Base-by-base conservation (phyloP, 53 echinoderm and acorn worm species). In the Echinometra lucunter region DNA sequence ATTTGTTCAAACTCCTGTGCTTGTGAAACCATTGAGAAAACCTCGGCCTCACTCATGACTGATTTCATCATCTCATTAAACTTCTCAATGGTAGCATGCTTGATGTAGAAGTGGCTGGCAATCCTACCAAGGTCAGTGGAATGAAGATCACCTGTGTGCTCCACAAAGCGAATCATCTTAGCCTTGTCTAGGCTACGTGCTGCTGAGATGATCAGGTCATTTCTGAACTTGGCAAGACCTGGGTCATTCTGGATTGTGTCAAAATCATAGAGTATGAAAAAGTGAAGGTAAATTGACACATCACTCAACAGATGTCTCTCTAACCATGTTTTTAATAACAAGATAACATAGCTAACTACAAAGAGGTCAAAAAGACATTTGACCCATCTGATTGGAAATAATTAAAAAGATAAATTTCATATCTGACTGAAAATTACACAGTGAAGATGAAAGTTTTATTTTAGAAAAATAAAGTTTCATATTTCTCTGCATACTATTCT, bases 101-200 rank as follows among this genome's bases (percentile, higher is more conserved):
- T 97, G 94, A 98, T 98, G 96, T 98, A 98, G 95, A 96, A 98
- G 91, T 98, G 96, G 45, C 97, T 98, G 37, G 98, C 97, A 21
- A 97, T 96, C 57, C 98, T 96, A 1, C 98, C 98, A 17, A 97
- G 97, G 88, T 98, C 98, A 0, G 98, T 98, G 57, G 98, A 96
- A 72, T 98, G 96, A 19, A 98, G 96, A 80, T 98, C 97, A 6
- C 97, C 97, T 0, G 97, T 97, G 19, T 95, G 88, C 93, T 98
- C 97, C 35, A 97, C 97, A 67, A 98, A 98, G 21, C 98, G 96
- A 27, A 98, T 97, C 98, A 98, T 98, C 95, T 96, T 95, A 27
- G 97, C 97, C 49, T 98, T 98, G 95, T 98, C 98, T 44, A 98
- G 91, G 66, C 93, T 92, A 32, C 96, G 95, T 18, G 97, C 98